phyloP scores from a whole-genome alignment of 2,888 invertebrate species.

The Schizotus pectinicornis region DNA sequence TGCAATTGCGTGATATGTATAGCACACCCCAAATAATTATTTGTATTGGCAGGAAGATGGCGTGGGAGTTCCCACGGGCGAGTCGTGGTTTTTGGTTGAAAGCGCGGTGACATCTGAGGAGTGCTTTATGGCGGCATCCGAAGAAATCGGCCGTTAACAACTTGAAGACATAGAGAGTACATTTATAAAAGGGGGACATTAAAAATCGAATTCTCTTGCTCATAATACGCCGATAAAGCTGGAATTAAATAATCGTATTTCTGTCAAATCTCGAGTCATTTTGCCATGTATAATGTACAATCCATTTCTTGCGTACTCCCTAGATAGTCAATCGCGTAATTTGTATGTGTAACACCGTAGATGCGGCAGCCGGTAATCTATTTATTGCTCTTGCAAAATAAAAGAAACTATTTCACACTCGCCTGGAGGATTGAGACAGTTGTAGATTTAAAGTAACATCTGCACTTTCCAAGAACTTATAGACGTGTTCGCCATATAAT shows the following conservation, averaged over 20 bases:
- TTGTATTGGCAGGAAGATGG: not conserved
- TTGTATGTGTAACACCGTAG: slow-evolving; percentile 54
- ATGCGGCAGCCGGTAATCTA: slow-evolving; percentile 50
- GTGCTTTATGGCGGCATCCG: slow-evolving; percentile 5
- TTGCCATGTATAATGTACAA: slow-evolving; percentile 43
- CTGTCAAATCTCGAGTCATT: slow-evolving; percentile 45
- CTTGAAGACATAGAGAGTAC: slow-evolving; percentile 5
- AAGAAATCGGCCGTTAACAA: slow-evolving; percentile 11
- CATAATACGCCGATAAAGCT: slow-evolving; percentile 39
- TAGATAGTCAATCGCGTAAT: slow-evolving; percentile 53
- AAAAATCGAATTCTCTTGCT: slow-evolving; percentile 26
- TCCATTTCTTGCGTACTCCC: slow-evolving; percentile 42
- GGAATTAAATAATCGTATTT: slow-evolving; percentile 50
- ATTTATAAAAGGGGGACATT: slow-evolving; percentile 9
- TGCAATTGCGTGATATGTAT: too few relatives aligned
- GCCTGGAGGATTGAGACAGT: slow-evolving; percentile 53
- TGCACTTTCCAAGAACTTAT: slow-evolving; percentile 42
- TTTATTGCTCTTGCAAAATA: slow-evolving; percentile 50
- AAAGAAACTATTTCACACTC: slow-evolving; percentile 55
- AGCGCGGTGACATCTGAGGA: not conserved
- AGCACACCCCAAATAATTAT: too few relatives aligned
- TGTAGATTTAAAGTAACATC: slow-evolving; percentile 47
- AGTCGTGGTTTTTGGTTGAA: not conserved
- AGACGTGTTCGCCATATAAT: slow-evolving; percentile 41
- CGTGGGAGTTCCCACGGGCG: not conserved